Evolutionary conservation across 35 echinoderm and acorn worm genomes (phyloP), one percentile per base, ranked within the genome.

Genomic region (Antedon bifida): DNA sequence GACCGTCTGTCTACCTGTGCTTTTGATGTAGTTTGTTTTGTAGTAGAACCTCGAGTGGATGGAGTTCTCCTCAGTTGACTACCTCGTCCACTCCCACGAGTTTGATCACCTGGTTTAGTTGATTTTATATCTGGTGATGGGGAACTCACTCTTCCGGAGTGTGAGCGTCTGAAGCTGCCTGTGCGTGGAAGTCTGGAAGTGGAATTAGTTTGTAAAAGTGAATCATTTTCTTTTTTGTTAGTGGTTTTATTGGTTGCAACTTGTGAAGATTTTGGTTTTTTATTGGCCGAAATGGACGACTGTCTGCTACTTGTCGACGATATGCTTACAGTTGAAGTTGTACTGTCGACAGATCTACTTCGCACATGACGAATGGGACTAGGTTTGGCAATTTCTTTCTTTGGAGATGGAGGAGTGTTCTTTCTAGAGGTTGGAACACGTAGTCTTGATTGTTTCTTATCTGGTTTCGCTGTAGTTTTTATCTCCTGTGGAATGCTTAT

Each of bases 281-380:
- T 39, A 10, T 80, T 80, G 5, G 39, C 16, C 39, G 51, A 34
- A 29, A 35, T 29, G 17, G 34, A 36, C 33, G 31, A 80, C 78
- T 35, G 78, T 17, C 31, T 64, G 51, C 51, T 64, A 21, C 78
- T 39, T 29, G 35, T 23, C 5, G 78, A 80, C 11, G 33, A 38
- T 4, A 34, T 34, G 26, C 78, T 80, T 31, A 35, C 32, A n/a
- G 78, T 80, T 35, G 78, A 80, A 80, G 34, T 38, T 38, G 78
- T 80, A 80, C 78, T 80, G 10, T 34, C 78, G 21, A 38, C 33
- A 9, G 78, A 80, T 36, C 78, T 23, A 39, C 78, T 80, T 5
- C 78, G 32, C 1, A 35, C 23, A 21, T 38, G 32, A 29, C 33
- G 33, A 23, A 34, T 35, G n/a, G 5, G n/a, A 7, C 34, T 35